phyloP scores from a whole-genome alignment of 2,113 vertebrate genomes.

The Ia io region DNA sequence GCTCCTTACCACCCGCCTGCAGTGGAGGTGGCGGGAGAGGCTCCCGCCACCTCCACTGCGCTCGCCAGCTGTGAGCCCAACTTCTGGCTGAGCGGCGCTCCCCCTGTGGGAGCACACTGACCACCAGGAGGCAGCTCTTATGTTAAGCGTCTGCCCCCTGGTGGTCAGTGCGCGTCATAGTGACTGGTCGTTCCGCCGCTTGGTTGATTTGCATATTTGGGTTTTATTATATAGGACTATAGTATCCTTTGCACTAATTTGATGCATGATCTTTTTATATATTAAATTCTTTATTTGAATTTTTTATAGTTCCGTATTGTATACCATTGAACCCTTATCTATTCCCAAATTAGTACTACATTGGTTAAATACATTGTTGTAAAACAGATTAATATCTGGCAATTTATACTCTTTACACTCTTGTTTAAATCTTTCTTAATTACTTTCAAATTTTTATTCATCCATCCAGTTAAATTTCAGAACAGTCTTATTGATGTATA shows the following conservation, averaged over 20 bases:
- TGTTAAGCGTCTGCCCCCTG: no score
- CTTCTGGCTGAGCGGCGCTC: no score
- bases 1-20: no score
- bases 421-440: background rate
- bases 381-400: background rate
- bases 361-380: background rate
- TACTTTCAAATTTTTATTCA: background rate
- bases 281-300: background rate
- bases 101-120: no score
- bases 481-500: background rate
- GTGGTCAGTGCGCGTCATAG: no score
- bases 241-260: background rate
- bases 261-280: background rate
- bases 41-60: no score
- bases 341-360: background rate
- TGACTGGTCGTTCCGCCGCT: fast-evolving
- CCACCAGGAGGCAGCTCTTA: no score
- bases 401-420: background rate
- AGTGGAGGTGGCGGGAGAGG: no score
- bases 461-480: background rate
- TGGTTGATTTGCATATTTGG: no score
- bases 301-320: background rate
- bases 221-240: no score
- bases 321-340: background rate
- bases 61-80: no score